Evolutionary conservation across 2,888 invertebrate species (phyloP).

Genomic region (Parnassius mnemosyne): DNA sequence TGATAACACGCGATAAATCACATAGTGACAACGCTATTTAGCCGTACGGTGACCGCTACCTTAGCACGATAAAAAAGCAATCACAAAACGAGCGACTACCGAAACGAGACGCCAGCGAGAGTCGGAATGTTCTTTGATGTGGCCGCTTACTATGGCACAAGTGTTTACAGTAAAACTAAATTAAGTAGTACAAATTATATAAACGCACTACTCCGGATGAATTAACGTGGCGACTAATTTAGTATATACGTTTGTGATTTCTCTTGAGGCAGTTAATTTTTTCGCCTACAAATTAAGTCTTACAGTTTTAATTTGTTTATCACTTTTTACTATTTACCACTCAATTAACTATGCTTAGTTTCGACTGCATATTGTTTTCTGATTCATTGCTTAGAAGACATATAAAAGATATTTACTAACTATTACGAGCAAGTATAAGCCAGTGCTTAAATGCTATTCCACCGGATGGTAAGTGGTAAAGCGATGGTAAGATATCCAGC

Average conservation of each 20-base stretch:
- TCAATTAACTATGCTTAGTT: too few species aligned
- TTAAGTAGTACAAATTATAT: conserved; percentile 24
- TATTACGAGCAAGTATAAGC: too few species aligned
- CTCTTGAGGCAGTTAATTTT: too few species aligned
- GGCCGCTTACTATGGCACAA: conserved; percentile 40
- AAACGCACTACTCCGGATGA: conserved; percentile 2
- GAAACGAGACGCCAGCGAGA: conserved; percentile 53
- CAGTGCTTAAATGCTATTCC: too few species aligned
- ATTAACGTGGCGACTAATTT: conserved; percentile 5
- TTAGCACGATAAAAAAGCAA: conserved; percentile 64
- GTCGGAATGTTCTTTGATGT: conserved; percentile 60
- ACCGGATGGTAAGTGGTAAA: too few species aligned
- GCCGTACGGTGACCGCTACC: conserved; percentile 44
- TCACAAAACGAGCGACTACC: conserved; percentile 61
- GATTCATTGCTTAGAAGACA: too few species aligned
- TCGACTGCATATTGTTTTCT: too few species aligned
- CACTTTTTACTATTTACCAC: too few species aligned
- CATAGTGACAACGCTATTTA: conserved; percentile 20
- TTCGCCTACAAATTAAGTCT: too few species aligned
- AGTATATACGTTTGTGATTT: background rate
- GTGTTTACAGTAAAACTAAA: conserved; percentile 18
- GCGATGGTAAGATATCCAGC: too few species aligned
- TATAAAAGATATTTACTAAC: too few species aligned
- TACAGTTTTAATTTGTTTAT: too few species aligned
- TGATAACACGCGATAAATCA: conserved; percentile 24